Evolutionary conservation across 2,113 vertebrate species (phyloP).

Genomic region (Opisthocomus hoazin): DNA sequence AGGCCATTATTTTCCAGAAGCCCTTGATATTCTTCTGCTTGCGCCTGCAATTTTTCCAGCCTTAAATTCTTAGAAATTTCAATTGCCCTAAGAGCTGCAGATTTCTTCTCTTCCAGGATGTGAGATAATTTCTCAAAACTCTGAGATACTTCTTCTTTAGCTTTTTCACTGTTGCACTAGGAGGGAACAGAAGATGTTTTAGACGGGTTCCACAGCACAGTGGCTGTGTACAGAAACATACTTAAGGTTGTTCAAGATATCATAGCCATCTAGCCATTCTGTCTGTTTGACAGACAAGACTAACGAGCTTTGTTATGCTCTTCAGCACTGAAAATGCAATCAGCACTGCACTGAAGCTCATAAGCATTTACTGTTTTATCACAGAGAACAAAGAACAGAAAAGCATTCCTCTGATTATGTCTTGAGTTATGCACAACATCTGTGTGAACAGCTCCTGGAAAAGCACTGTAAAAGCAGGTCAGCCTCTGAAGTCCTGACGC

Average conservation of each 20-base stretch:
- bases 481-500: neutral
- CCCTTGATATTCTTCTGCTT: conserved; percentile 95
- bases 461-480: neutral
- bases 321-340: neutral
- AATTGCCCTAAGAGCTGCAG: conserved; percentile 84
- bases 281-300: neutral
- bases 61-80: conserved; percentile 81
- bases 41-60: conserved; percentile 81
- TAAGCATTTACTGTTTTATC: neutral
- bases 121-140: conserved; percentile 88
- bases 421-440: neutral
- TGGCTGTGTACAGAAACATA: neutral
- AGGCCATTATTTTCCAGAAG: conserved; percentile 95
- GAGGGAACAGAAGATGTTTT: neutral
- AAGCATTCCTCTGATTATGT: neutral
- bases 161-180: conserved; percentile 88
- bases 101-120: conserved; percentile 86
- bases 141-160: conserved; percentile 80
- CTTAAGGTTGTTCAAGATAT: neutral
- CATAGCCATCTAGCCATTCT: neutral
- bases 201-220: neutral
- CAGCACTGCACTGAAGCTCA: neutral
- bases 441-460: neutral
- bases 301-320: neutral
- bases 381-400: neutral